These are phyloP conservation scores for Mus minutoides DNA, from an alignment of 2,797 vertebrate genomes.

Conservation along the genomic window DNA sequence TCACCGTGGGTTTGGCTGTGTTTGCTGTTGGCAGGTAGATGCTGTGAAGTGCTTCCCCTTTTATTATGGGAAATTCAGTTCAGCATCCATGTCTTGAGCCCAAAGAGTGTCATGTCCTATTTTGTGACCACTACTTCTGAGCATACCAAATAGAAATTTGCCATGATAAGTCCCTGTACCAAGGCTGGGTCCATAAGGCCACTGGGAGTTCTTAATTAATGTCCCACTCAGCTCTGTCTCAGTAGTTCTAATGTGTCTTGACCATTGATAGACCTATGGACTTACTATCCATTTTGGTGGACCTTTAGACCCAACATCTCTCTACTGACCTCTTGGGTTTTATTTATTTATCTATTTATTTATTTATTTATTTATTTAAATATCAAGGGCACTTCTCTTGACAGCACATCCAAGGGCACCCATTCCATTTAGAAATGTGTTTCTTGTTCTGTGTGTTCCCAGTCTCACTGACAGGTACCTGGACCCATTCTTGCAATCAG, in stretches of 20 bases:
- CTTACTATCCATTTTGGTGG: neutral
- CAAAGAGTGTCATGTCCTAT: neutral
- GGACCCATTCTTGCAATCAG: neutral
- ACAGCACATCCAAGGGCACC: accelerated
- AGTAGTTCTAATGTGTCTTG: neutral
- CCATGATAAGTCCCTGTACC: accelerated
- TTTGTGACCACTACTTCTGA: neutral
- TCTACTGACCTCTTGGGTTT: neutral
- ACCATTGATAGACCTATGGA: neutral
- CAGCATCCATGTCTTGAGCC: accelerated
- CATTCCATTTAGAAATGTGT: neutral
- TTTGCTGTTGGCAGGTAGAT: slow-evolving; percentile 86
- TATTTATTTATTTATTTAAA: no score
- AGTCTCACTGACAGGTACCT: slow-evolving; percentile 45
- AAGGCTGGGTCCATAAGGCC: neutral
- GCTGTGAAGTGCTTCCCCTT: accelerated
- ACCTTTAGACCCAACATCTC: accelerated
- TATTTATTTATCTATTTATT: no score
- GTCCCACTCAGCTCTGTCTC: no score
- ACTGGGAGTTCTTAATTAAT: neutral
- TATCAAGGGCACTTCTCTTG: neutral
- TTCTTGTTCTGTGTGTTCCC: neutral
- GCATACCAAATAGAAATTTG: neutral
- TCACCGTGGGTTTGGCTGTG: slow-evolving; percentile 84
- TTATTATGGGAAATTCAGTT: no score